phyloP scores from a whole-genome alignment of 2,113 vertebrate species.

The Myotis yumanensis region DNA sequence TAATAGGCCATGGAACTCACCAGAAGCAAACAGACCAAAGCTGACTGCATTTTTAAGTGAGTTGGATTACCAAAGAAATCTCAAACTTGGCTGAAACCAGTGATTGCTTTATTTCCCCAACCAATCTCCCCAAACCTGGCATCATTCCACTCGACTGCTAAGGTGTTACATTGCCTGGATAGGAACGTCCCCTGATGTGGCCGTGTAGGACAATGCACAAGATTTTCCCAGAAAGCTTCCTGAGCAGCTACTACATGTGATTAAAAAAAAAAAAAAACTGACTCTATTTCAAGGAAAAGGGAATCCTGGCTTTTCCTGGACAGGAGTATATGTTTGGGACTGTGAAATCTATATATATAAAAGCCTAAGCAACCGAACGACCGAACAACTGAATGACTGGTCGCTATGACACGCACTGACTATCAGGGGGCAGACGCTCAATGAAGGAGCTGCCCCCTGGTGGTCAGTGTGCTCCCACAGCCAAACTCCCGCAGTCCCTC shows the following conservation, averaged over 20 bases:
- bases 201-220: not conserved
- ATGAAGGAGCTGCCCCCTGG: too few species aligned
- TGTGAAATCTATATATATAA: not conserved
- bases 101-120: not conserved
- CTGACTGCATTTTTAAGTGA: not conserved
- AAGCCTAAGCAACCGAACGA: too few species aligned
- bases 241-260: not conserved
- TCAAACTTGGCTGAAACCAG: not conserved
- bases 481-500: too few species aligned
- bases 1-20: not conserved
- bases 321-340: not conserved
- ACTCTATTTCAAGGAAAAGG: not conserved
- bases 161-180: not conserved
- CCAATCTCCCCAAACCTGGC: not conserved
- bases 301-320: not conserved
- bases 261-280: not conserved
- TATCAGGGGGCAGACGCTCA: too few species aligned
- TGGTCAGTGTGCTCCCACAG: too few species aligned
- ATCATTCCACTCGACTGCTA: not conserved
- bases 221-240: not conserved
- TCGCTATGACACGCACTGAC: too few species aligned
- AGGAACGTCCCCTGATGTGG: not conserved
- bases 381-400: too few species aligned
- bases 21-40: not conserved
- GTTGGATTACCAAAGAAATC: not conserved